Conservation (phyloP, 23 tunicate genomes). For the Ciona savignyi region DNA sequence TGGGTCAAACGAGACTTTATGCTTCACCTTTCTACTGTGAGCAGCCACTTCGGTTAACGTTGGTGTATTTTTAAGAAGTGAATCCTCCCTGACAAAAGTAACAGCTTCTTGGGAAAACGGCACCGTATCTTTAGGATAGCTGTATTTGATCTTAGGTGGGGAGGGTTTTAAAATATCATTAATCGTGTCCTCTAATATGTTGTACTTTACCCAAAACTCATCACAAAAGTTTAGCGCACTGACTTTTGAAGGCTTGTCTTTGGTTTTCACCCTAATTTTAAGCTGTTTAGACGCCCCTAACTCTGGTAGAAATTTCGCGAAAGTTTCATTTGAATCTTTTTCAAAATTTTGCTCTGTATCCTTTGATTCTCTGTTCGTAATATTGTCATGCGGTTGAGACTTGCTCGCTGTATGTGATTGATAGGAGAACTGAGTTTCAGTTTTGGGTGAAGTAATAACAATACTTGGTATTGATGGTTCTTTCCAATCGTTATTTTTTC, state of each 20-base stretch:
- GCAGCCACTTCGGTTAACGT: background rate
- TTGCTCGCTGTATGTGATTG: background rate
- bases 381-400: background rate
- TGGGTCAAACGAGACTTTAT: background rate
- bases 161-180: slow-evolving; percentile 32
- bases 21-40: background rate
- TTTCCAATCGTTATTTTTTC: background rate
- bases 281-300: background rate
- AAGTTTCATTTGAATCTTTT: background rate
- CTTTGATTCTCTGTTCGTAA: background rate
- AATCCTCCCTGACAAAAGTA: no score
- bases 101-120: no score
- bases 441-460: background rate
- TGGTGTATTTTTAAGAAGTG: no score
- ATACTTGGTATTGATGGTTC: background rate
- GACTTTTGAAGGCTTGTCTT: background rate
- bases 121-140: no score
- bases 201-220: slow-evolving; percentile 18
- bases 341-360: background rate
- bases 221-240: background rate
- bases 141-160: slow-evolving; percentile 1
- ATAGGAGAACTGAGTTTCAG: background rate
- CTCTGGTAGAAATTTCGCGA: background rate
- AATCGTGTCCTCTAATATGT: slow-evolving; percentile 32
- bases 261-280: background rate